Base-by-base conservation (phyloP, 1,140 invertebrate species). In the Drosophila punjabiensis region DNA sequence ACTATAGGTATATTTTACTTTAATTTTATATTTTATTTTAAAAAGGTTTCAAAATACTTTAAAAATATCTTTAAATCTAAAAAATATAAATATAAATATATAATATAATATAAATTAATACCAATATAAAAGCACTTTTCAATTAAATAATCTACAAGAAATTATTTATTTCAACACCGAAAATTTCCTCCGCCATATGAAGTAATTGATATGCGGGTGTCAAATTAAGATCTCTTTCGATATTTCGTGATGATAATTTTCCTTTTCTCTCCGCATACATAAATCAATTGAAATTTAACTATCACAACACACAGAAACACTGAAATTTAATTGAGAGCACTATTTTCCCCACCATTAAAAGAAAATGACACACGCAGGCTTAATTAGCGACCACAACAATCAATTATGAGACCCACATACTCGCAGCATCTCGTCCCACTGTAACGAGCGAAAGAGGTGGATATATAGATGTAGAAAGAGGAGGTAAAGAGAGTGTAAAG, bases 351-450 rank as follows among this genome's bases (percentile, higher is more conserved):
- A 8, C 13, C 14, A 41, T 53, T 45, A 37, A 37, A 45, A 20
- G 37, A 43, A 41, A 73, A 50, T 73, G 53, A 73, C 35, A 43
- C 45, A 50, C 37, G 68, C 55, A 74, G 18, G 37, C 56, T 74
- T 53, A 74, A 74, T 74, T 74, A 61, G 24, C 11, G 28, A 39
- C 28, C 68, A 50, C 67, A 73, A 76, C 64, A 76, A 75, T 81
- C 56, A 76, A 81, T 71, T 71, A 58, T 28, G 48, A 43, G 14
- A 18, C 70, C 70, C 70, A 18, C 68, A 74, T 74, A 43, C 20
- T 41, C 6, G 18, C 45, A 61, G n/a, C 63, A 62, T 47, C 20
- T 10, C 45, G 43, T 35, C 48, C 68, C 45, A 74, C 55, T 50
- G 70, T 73, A 8, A 6, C 0, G n/a, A 30, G 32, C 37, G 24